phyloP scores from a whole-genome alignment of 2,113 vertebrate genomes.

The Myrmophylax atrothorax region DNA sequence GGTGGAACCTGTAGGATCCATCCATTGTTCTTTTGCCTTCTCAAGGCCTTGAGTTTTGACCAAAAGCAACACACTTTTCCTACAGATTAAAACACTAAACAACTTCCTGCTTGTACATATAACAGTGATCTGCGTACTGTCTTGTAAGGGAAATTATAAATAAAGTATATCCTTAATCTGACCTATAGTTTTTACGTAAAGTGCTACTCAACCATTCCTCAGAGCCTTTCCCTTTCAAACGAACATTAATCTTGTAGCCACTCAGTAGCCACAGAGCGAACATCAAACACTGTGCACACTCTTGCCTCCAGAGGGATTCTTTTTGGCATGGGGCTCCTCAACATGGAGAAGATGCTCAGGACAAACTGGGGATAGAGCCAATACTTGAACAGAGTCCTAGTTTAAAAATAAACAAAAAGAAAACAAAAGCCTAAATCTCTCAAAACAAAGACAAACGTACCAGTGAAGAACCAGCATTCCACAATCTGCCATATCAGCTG shows the following conservation, averaged over 20 bases:
- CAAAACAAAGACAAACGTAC: background rate
- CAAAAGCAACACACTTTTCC: background rate
- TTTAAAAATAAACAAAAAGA: background rate
- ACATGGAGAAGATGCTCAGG: background rate
- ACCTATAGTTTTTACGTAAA: background rate
- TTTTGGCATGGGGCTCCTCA: background rate
- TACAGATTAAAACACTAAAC: background rate
- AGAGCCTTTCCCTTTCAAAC: background rate
- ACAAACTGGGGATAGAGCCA: background rate
- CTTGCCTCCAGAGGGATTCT: background rate
- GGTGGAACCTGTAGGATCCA: background rate
- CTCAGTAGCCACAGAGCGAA: background rate
- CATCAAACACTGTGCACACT: background rate
- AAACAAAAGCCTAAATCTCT: fast-evolving
- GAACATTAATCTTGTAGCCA: background rate
- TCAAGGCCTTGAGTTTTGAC: background rate
- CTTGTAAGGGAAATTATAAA: background rate
- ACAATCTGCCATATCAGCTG: background rate
- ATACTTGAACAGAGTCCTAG: background rate
- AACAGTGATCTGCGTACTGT: background rate
- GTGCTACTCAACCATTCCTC: background rate
- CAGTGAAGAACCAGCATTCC: background rate
- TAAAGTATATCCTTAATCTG: background rate
- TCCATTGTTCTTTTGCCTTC: background rate
- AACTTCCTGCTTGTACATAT: background rate